phyloP scores from a whole-genome alignment of 2,797 vertebrate species.

The Macropodus opercularis region DNA sequence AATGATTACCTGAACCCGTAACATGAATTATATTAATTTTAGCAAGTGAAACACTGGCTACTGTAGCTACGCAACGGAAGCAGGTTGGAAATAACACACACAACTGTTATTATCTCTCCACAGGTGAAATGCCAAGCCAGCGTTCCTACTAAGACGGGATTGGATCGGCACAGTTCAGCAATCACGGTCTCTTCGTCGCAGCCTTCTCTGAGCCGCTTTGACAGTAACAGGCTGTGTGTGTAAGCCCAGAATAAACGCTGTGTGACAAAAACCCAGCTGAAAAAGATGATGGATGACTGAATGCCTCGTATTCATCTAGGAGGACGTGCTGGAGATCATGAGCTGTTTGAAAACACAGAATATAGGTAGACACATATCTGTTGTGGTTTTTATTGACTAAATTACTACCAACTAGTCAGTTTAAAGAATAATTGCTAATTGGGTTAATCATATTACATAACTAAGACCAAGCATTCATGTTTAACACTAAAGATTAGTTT shows the following conservation, averaged over 20 bases:
- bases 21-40: not conserved
- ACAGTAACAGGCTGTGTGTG: not conserved
- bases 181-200: not conserved
- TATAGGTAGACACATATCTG: not conserved
- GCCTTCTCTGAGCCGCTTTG: not conserved
- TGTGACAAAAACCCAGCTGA: not conserved
- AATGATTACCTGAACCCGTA: not conserved
- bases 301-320: conserved; percentile 12
- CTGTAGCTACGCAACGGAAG: not conserved
- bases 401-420: not conserved
- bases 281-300: not conserved
- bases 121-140: conserved; percentile 31
- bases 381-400: not conserved
- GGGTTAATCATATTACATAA: not conserved
- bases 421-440: not conserved
- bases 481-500: not conserved
- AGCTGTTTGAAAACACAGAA: not conserved
- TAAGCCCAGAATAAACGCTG: conserved; percentile 12
- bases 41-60: not conserved
- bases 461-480: not conserved
- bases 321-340: no score
- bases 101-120: conserved; percentile 6
- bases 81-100: not conserved
- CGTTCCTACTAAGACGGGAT: not conserved
- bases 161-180: not conserved